These are phyloP conservation scores for Centropus bengalensis DNA, from an alignment of 2,113 vertebrate species.

Conservation along the genomic window DNA sequence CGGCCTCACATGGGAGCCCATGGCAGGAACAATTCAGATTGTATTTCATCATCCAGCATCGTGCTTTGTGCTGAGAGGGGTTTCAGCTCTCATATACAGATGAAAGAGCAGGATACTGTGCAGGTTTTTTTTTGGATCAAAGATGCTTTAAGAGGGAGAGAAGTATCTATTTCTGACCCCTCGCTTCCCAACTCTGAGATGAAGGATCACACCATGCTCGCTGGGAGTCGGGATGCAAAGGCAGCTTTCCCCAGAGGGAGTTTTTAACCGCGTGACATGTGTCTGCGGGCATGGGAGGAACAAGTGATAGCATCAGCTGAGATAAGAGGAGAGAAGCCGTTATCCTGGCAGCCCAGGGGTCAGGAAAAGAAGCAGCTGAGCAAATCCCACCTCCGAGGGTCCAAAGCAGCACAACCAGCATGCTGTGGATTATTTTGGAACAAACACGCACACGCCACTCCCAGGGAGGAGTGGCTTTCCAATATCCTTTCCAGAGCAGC, in stretches of 20 bases:
- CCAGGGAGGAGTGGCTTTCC: not conserved
- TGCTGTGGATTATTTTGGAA: rapidly evolving
- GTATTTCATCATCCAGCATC: rapidly evolving
- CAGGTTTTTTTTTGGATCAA: not conserved
- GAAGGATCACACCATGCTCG: not conserved
- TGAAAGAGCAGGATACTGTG: not conserved
- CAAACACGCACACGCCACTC: rapidly evolving
- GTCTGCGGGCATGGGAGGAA: not conserved
- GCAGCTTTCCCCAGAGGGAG: not conserved
- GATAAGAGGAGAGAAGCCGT: not conserved
- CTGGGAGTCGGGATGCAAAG: not conserved
- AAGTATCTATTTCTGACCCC: not conserved
- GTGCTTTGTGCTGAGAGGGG: not conserved
- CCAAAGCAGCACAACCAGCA: not conserved
- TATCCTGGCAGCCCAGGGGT: not conserved
- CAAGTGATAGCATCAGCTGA: constrained; percentile 39
- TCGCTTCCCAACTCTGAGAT: not conserved
- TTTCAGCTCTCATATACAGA: not conserved
- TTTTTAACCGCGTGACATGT: not conserved
- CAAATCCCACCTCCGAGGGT: not conserved
- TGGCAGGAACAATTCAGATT: not conserved
- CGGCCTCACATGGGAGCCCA: rapidly evolving
- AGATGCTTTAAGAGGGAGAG: not conserved
- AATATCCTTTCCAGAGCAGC: not conserved
- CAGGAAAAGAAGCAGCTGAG: not conserved